phyloP scores from a whole-genome alignment of 2,113 vertebrate species.

The Heterotilapia buettikoferi region DNA sequence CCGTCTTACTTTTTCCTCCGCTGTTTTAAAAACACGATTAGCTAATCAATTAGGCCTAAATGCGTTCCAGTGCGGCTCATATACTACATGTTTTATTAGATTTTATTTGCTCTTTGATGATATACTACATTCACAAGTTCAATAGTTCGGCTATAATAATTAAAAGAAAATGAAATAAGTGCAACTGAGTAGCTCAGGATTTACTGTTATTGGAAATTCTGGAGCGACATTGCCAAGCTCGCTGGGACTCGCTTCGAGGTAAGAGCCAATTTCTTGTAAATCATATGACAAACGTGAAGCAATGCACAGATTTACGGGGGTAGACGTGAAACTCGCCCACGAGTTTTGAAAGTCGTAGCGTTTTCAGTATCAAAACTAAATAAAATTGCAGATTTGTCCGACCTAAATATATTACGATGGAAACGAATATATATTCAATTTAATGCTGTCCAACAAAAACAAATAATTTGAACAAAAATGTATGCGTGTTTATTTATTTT shows the following conservation, averaged over 20 bases:
- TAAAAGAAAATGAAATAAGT: background rate
- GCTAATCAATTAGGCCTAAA: background rate
- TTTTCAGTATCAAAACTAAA: background rate
- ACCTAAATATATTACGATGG: background rate
- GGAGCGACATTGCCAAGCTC: background rate
- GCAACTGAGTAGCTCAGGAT: background rate
- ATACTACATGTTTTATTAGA: background rate
- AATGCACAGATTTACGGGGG: constrained; percentile 20
- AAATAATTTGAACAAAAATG: background rate
- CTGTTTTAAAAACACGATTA: background rate
- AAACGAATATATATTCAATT: background rate
- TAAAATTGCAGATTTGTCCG: background rate
- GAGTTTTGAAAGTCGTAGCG: background rate
- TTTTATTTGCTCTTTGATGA: background rate
- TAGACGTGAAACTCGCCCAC: constrained; percentile 7
- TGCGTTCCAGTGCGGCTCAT: background rate
- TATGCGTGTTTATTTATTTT: background rate
- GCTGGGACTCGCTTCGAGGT: background rate
- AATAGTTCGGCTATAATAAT: background rate
- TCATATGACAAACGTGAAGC: constrained; percentile 38
- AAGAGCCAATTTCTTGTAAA: constrained; percentile 45
- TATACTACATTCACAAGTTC: background rate
- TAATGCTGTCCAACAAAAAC: background rate
- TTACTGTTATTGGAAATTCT: background rate
- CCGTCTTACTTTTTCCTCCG: background rate